Evolutionary conservation across 2,797 vertebrate species (phyloP).

Genomic region (Centroberyx gerrardi): DNA sequence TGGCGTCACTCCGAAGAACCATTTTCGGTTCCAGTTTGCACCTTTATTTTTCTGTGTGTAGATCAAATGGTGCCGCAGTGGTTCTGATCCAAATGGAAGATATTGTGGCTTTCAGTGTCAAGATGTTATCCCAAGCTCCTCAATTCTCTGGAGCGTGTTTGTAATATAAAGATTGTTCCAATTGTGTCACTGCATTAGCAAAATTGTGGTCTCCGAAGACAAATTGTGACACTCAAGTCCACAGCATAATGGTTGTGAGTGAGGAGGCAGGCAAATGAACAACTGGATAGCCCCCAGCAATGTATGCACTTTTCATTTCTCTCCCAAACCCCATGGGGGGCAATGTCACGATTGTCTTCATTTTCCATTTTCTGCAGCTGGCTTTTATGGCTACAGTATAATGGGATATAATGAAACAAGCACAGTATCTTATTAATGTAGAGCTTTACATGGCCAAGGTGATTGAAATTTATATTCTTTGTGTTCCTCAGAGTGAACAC

Average conservation of each 20-base stretch:
- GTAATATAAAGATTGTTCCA: not conserved
- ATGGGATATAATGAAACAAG: conserved; percentile 38
- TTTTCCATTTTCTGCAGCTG: conserved; percentile 56
- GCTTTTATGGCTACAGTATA: conserved; percentile 42
- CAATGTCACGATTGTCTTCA: conserved; percentile 48
- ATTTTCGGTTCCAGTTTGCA: too few relatives aligned
- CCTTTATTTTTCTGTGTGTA: too few relatives aligned
- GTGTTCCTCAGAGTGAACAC: conserved; percentile 23
- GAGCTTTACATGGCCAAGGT: conserved; percentile 20
- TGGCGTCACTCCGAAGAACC: too few relatives aligned
- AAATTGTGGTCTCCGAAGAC: conserved; percentile 12
- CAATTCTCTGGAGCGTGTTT: not conserved
- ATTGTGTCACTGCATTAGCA: conserved; percentile 4
- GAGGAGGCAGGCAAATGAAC: conserved; percentile 31
- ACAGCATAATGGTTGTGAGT: conserved; percentile 33
- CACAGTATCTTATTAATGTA: conserved; percentile 9
- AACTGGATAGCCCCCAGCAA: conserved; percentile 30
- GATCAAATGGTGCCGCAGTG: too few relatives aligned
- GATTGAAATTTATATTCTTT: conserved; percentile 38
- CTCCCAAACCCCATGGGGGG: conserved; percentile 37
- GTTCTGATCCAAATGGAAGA: too few relatives aligned
- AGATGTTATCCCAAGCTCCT: not conserved
- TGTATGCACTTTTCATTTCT: conserved; percentile 40
- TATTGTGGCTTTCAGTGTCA: too few relatives aligned
- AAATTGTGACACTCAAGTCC: conserved; percentile 2